Evolutionary conservation across 2,888 invertebrate species (phyloP), one percentile per base, ranked within the genome.

Genomic region (Brenthis ino): DNA sequence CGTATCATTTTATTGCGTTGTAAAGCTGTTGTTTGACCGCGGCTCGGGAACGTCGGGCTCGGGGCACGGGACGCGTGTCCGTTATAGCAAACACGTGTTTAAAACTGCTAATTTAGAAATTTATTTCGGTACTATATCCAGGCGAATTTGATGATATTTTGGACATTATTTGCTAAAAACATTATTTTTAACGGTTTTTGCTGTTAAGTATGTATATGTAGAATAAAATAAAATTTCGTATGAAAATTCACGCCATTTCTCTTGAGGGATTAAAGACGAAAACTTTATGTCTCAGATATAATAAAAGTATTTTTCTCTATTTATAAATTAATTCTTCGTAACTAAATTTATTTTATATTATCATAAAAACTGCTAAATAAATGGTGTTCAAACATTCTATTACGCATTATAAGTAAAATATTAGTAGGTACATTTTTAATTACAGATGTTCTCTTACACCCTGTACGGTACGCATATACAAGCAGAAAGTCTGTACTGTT

Each of bases 21-120:
- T 77, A 74, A 76, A 75, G 71, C 73, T 75, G 75, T 77, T 75
- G 72, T 74, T 69, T 70, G 75, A 76, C 77, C 77, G 74, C 76
- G 57, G 64, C 57, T 68, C 65, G 67, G 67, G 70, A 56, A 69
- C 64, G 65, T 63, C 57, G 65, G 71, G 54, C 43, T 67, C 65
- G 64, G 68, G 64, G 28, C 53, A 16, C 14, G 67, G 56, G 16
- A 37, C 70, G 72, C 71, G 68, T 75, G 76, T 57, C 66, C 60
- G 68, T 75, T 70, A 75, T 69, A 74, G 74, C 76, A 57, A 64
- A 68, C 68, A 73, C 72, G 72, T 72, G 72, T 69, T 71, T 57
- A 64, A 68, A 75, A 71, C 68, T 71, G 73, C 63, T 69, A 71
- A 72, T 72, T 70, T 72, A 64, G 68, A 67, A 71, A 70, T 70